These are phyloP conservation scores for Odontomyia ornata DNA, from an alignment of 2,888 invertebrate species.

Conservation along the genomic window DNA sequence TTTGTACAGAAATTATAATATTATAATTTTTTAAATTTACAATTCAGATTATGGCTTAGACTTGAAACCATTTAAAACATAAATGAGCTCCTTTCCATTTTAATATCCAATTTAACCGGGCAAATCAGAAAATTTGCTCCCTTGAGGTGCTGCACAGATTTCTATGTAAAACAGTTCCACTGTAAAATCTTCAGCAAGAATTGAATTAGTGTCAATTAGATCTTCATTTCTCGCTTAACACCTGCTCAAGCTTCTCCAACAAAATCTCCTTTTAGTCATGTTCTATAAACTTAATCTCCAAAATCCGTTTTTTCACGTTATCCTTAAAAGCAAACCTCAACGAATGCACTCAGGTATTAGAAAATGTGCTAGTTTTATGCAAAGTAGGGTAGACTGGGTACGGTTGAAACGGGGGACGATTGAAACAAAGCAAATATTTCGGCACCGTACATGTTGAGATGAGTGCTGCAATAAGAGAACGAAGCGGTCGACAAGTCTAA, in stretches of 20 bases:
- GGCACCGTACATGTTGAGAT: too few relatives aligned
- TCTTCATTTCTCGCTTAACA: not conserved
- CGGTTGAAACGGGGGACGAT: too few relatives aligned
- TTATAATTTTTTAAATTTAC: too few relatives aligned
- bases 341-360: not conserved
- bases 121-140: not conserved
- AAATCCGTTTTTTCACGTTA: not conserved
- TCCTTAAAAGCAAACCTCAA: not conserved
- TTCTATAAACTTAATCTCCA: not conserved
- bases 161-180: not conserved
- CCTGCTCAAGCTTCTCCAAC: not conserved
- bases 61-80: too few relatives aligned
- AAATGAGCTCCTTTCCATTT: too few relatives aligned
- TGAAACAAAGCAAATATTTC: too few relatives aligned
- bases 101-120: not conserved
- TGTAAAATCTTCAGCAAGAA: not conserved
- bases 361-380: not conserved
- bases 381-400: too few relatives aligned
- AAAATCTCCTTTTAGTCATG: not conserved
- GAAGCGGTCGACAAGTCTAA: too few relatives aligned
- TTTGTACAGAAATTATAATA: too few relatives aligned
- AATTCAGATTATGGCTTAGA: too few relatives aligned
- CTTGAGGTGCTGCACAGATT: not conserved
- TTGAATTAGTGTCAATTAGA: slow-evolving; percentile 23
- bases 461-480: too few relatives aligned